Evolutionary conservation across 2,888 invertebrate genomes (phyloP), one percentile per base, ranked within the genome.

Genomic region (Euplexia lucipara): DNA sequence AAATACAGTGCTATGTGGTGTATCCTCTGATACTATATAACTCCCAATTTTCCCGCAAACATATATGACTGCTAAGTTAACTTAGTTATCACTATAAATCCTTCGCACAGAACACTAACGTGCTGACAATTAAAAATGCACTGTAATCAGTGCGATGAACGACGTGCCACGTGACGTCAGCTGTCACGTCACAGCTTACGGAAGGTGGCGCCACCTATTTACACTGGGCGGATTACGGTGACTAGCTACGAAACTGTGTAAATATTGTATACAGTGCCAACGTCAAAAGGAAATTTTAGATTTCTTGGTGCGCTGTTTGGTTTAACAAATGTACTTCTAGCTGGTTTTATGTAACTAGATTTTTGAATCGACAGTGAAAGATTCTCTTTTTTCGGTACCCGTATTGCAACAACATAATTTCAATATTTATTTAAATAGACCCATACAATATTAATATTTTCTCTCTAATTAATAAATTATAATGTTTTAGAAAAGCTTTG

Each of bases 51-150:
- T 20, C 4, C 0, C n/a, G 2, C 20, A 14, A 20, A 42, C 18
- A 39, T 8, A 39, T 20, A 6, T 42, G 12, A 32, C 16, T n/a
- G 10, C 14, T 18, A 35, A 34, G 16, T 32, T 39, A 57, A 10
- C 3, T 39, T 39, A 39, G 3, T 34, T 22, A 26, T 5, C n/a
- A 8, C 18, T 10, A 20, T 8, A 20, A 35, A 20, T 9, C 0
- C 7, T 63, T 44, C 16, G 12, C 12, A 10, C 16, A 41, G 9
- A 35, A 32, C 32, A 49, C 12, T 37, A 37, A 49, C 18, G 26
- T 32, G 16, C 30, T 41, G 22, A 57, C 18, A 53, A 61, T 63
- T 58, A 54, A 63, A 72, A 63, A 58, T 70, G 57, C 70, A 75
- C 34, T 32, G 44, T 58, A 63, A 75, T 75, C 37, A 72, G 32